A percentile compares a stretch with the other conserved stretches of the same genome.
These are phyloP conservation scores for Cryptophagus acutangulus DNA, from an alignment of 2,888 invertebrate genomes.

Conservation along the genomic window DNA sequence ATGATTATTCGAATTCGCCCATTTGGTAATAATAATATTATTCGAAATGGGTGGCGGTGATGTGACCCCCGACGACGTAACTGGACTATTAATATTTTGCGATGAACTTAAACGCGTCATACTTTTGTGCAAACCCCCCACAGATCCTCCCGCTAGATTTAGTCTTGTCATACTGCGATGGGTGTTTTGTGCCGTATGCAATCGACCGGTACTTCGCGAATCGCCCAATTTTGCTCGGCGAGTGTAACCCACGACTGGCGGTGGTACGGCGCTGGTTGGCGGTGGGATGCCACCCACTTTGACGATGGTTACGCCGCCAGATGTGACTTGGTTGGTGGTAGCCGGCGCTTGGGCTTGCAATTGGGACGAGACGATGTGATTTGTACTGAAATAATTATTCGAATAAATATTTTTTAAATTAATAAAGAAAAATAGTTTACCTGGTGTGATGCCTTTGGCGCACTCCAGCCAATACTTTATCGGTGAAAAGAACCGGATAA, in stretches of 20 bases:
- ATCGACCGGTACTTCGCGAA: slow-evolving; percentile 68
- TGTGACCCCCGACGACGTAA: slow-evolving; percentile 30
- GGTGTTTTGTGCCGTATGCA: slow-evolving; percentile 66
- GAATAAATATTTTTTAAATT: slow-evolving; percentile 2
- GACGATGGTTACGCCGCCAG: slow-evolving; percentile 74
- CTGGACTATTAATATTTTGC: slow-evolving; percentile 56
- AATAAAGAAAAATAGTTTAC: slow-evolving; percentile 26
- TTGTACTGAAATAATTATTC: slow-evolving; percentile 34
- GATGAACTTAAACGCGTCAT: slow-evolving; percentile 77
- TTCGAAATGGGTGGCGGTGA: slow-evolving; percentile 47
- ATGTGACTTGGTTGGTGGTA: slow-evolving; percentile 56
- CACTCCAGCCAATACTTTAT: slow-evolving; percentile 71
- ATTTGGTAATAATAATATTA: slow-evolving; percentile 52
- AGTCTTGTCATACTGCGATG: slow-evolving; percentile 75
- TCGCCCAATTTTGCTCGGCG: slow-evolving; percentile 65
- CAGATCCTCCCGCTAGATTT: slow-evolving; percentile 69
- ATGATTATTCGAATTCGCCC: slow-evolving; percentile 50
- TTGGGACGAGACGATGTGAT: slow-evolving; percentile 36
- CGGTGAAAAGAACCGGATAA: slow-evolving; percentile 75
- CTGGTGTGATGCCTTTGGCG: slow-evolving; percentile 57
- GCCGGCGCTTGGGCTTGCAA: slow-evolving; percentile 19
- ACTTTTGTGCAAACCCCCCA: slow-evolving; percentile 75
- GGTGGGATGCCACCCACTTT: slow-evolving; percentile 55
- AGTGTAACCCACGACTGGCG: slow-evolving; percentile 51
- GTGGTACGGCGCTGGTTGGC: slow-evolving; percentile 27